Evolutionary conservation across 2,113 vertebrate genomes (phyloP), one percentile per base, ranked within the genome.

Genomic region (Trichomycterus rosablanca): DNA sequence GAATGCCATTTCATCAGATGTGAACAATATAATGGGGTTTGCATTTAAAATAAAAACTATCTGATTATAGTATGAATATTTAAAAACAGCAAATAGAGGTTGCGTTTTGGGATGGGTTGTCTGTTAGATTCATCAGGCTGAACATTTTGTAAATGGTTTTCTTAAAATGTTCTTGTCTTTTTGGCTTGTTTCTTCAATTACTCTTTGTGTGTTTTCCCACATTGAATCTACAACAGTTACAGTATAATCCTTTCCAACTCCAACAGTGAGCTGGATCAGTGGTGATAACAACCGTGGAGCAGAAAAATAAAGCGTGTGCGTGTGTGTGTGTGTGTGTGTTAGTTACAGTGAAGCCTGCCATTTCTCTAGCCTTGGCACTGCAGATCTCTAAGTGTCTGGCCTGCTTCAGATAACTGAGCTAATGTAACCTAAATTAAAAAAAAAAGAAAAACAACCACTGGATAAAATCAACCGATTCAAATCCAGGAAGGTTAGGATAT

Each of bases 371-470:
- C 23, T 43, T 58, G 55, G 10, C 15, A 43, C 11, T 30, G 26
- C n/a, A n/a, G n/a, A n/a, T 30, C 26, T 30, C 26, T 30, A 4
- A 30, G 26, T 4, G 26, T 30, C 26, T 54, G 24, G 19, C 28
- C 50, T 54, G 39, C 28, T 44, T 44, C 34, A 34, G 19, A 63
- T 34, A 45, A 60, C 14, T 11, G 8, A 22, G 2, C 12, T 35
- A 48, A n/a, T 35, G 8, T 46, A 59, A 44, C 49, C 11, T 35
- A 30, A 35, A 54, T 15, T 37, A 39, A 30, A 3, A 30, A 3
- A 30, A 3, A 30, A 53, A 53, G n/a, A 55, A 64, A 53, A 34
- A 16, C 40, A 24, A 15, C 40, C 51, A 28, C 32, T 46, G 12
- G 22, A 28, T 19, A 9, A 26, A 56, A 39, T 46, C 42, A 48